Evolutionary conservation across 2,888 invertebrate species (phyloP), one percentile per base, ranked within the genome.

Genomic region (Crepidodera aurea): DNA sequence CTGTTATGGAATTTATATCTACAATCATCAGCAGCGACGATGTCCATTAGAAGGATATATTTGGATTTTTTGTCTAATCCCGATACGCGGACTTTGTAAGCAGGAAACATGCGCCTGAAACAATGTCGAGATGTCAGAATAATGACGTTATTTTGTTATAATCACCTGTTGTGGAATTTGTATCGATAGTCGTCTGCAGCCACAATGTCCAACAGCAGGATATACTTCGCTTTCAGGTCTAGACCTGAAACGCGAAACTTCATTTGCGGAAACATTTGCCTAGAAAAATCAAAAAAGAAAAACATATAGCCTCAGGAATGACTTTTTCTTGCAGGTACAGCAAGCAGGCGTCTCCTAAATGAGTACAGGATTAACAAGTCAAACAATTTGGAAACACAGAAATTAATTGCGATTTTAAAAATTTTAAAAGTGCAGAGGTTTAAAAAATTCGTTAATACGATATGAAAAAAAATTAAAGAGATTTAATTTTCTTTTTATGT

Each of bases 241-340:
- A 99, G 86, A 76, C 98, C 98, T 80, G 94, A 94, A 78, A 98
- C 94, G 81, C 97, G 93, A 84, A 98, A 97, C 88, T 98, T 98
- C 92, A 94, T 98, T 86, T 98, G 96, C 79, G 98, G 98, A 85
- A 99, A 99, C 95, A 99, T 98, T 89, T 98, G 96, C 88, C 98
- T 98, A 90, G 69, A 90, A 87, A 70, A 59, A 61, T 15, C 8
- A 12, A 48, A 48, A 44, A 44, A 44, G 12, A 19, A 22, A 60
- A 37, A 22, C 15, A 50, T 46, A 57, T n/a, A 27, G 27, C 12
- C 22, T 22, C 15, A n/a, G n/a, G n/a, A n/a, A n/a, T n/a, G n/a
- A n/a, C n/a, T n/a, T n/a, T n/a, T n/a, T n/a, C n/a, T n/a, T n/a
- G n/a, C n/a, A n/a, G n/a, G n/a, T n/a, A n/a, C n/a, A n/a, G n/a